Conservation (phyloP, 2,113 vertebrate genomes). For the Caloenas nicobarica region DNA sequence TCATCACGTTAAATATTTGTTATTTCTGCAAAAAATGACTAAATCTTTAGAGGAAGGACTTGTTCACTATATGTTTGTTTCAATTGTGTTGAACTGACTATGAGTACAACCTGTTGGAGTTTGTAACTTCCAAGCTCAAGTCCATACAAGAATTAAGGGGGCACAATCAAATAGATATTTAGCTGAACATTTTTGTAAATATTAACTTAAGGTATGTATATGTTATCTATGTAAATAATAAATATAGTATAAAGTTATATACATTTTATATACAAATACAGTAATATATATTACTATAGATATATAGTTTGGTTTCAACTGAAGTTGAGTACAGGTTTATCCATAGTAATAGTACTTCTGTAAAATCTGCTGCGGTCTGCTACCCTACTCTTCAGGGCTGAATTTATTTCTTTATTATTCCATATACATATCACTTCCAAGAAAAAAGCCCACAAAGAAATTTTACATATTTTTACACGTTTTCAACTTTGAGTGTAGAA, state of each 20-base stretch:
- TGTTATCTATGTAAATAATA: background rate
- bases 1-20: background rate
- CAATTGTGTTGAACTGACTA: background rate
- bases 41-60: background rate
- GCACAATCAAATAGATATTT: background rate
- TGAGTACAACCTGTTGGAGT: background rate
- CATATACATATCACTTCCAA: background rate
- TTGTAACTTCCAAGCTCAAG: background rate
- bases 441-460: background rate
- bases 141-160: background rate
- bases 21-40: background rate
- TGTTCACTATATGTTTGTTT: background rate
- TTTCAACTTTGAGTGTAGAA: background rate
- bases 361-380: background rate
- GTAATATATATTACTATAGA: background rate
- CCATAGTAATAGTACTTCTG: background rate
- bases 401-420: background rate
- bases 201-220: background rate
- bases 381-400: background rate
- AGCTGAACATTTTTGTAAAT: background rate
- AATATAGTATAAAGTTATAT: background rate
- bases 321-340: background rate
- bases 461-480: background rate
- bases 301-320: background rate
- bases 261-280: background rate